phyloP scores from a whole-genome alignment of 2,113 vertebrate species.

The Mixornis gularis region DNA sequence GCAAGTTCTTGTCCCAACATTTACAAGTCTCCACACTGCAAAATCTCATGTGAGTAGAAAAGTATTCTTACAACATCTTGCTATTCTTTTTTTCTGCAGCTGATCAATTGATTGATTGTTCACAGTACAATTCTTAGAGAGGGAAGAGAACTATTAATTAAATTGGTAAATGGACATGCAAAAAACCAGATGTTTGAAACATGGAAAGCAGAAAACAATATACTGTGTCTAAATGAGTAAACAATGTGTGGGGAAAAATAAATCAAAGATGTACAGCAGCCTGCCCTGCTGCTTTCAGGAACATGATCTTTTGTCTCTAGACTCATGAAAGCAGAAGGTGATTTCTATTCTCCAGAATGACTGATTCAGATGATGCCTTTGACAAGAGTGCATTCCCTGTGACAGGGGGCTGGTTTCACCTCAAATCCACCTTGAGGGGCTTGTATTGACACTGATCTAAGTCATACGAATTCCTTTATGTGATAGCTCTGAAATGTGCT shows the following conservation, averaged over 20 bases:
- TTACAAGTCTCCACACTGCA: neutral
- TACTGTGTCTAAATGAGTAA: neutral
- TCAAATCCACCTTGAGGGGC: neutral
- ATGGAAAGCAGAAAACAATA: neutral
- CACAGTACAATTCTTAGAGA: neutral
- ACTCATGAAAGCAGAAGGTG: conserved; percentile 30
- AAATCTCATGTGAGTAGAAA: neutral
- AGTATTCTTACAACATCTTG: neutral
- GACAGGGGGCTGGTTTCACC: neutral
- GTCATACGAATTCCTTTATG: neutral
- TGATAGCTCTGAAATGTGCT: neutral
- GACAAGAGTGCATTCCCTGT: neutral
- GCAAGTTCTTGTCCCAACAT: neutral
- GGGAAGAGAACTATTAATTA: neutral
- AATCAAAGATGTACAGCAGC: neutral
- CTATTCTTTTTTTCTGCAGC: neutral
- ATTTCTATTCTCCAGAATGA: conserved; percentile 18
- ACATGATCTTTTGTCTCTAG: neutral
- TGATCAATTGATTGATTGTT: neutral
- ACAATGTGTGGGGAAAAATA: neutral
- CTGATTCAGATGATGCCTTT: conserved; percentile 30
- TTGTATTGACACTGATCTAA: neutral
- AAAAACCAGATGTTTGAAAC: neutral
- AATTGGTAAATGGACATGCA: neutral
- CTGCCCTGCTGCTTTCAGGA: neutral